Evolutionary conservation across 2,888 invertebrate species (phyloP), one percentile per base, ranked within the genome.

Genomic region (Heliconius cydno): DNA sequence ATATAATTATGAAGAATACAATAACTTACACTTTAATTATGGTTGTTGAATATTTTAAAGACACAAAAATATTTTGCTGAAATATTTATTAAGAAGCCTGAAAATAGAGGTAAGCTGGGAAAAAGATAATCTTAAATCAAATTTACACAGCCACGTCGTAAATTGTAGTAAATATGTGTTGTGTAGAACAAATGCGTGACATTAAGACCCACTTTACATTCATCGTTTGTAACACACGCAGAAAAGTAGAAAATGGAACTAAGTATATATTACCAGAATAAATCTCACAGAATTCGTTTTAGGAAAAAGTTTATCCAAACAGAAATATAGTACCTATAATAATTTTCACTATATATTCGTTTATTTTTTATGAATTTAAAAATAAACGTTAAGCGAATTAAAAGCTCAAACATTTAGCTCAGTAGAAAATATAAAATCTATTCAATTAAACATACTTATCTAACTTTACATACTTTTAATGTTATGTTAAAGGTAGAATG

Each of bases 151-250:
- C 12, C 30, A 34, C 57, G 30, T 34, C 34, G 72, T 73, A 34
- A 73, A 73, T 73, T 60, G 60, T 60, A 73, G 13, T 22, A n/a
- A 38, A 57, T n/a, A 25, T 73, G 60, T 22, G 25, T 73, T 73
- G 15, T 38, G 73, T 34, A 25, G 34, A 73, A n/a, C 57, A 60
- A 73, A 60, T 25, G 73, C 57, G 60, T 73, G 73, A 73, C 73
- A 73, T 38, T 60, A 60, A 73, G 34, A 30, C 4, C 38, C n/a
- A 38, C 73, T 73, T 60, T 73, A 60, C 34, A 70, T 70, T 38
- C 60, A 34, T 73, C 34, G 60, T 34, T 73, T 60, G n/a, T 73
- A 38, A 60, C 34, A 73, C n/a, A 38, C 60, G 38, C 34, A 25
- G 60, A 19, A 60, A 38, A 60, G 60, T 38, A 34, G 38, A n/a